Evolutionary conservation across 2,888 invertebrate species (phyloP), one percentile per base, ranked within the genome.

Genomic region (Junonia oenone): DNA sequence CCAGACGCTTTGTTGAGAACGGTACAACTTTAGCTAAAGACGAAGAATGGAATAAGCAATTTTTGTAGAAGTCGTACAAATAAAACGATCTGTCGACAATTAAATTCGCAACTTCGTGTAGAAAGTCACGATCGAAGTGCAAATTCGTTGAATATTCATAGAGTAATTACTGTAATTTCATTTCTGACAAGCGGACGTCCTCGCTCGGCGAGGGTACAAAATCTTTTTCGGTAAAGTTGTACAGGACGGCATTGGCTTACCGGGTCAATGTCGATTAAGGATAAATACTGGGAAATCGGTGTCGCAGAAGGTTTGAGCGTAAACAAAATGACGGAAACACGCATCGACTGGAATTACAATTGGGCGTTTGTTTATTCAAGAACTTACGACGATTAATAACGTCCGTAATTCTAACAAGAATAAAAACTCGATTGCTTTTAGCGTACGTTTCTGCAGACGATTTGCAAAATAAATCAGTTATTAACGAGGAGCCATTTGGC

Each of bases 211-310:
- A 70, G 67, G 66, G 62, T 54, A 59, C 61, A 61, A 38, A 54
- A 59, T 47, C 57, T 58, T 6, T 64, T 70, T 68, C 58, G 66
- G 62, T 67, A 68, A 68, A 65, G 59, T 59, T 45, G 62, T 65
- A 71, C 71, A 69, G 57, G 74, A 69, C 71, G 78, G 67, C 85
- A 82, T 83, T 83, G 83, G 66, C 66, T 67, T 76, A 78, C 59
- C 76, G 65, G 83, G 85, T 83, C 86, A 86, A 81, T 83, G 86
- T 74, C 82, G 80, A 70, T 76, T 49, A 45, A 65, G 73, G 71
- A 75, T 71, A 74, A 71, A 63, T 48, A 55, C 64, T 38, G 47
- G 63, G 64, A 80, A 81, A 81, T 78, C 68, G 68, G 75, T 76
- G 79, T 75, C 72, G 76, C 73, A 50, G 46, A 55, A 53, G 26